Evolutionary conservation across 2,888 invertebrate genomes (phyloP).

Genomic region (Bombylius discolor): DNA sequence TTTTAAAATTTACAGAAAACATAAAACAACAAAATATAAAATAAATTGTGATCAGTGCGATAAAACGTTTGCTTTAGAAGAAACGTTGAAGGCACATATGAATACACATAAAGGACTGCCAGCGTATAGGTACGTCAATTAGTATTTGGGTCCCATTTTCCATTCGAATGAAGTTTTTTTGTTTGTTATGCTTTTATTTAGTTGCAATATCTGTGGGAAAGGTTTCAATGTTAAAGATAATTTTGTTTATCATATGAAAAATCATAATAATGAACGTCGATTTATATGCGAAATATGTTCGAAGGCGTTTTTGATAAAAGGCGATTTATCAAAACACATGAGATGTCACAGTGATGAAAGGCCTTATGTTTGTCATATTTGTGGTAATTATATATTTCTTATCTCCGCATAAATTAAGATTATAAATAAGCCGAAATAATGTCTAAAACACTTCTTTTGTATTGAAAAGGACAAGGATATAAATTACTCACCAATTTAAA

Average conservation of each 20-base stretch:
- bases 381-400: background rate
- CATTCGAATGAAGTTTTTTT: background rate
- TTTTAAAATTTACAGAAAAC: too few species aligned
- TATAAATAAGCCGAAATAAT: too few species aligned
- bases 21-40: background rate
- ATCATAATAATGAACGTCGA: background rate
- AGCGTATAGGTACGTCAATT: too few species aligned
- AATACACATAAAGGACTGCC: too few species aligned
- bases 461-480: background rate
- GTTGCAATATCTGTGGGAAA: conserved; percentile 1
- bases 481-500: background rate
- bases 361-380: conserved; percentile 3
- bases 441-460: background rate
- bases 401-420: too few species aligned
- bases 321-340: conserved; percentile 1
- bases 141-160: too few species aligned
- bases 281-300: background rate
- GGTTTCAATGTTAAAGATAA: conserved; percentile 1
- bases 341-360: conserved; percentile 1
- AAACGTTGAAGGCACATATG: too few species aligned
- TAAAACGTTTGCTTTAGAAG: background rate
- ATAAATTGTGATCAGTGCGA: background rate
- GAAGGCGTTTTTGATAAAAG: background rate
- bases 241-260: conserved; percentile 4
- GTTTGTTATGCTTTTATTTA: background rate